Evolutionary conservation across 2,113 vertebrate species (phyloP), one percentile per base, ranked within the genome.

Genomic region (Rhea pennata): DNA sequence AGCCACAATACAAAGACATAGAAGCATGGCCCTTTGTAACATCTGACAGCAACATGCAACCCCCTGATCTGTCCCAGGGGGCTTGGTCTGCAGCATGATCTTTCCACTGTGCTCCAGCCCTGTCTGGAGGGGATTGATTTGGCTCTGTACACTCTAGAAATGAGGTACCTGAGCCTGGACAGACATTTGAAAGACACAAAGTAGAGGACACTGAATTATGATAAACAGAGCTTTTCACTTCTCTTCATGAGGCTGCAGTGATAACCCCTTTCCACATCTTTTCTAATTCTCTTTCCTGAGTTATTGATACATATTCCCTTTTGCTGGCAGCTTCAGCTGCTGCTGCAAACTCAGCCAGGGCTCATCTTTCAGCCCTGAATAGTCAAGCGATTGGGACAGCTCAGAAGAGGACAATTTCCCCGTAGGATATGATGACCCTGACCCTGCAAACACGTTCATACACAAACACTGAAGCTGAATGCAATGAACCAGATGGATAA

Each of bases 361-460:
- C 88, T 73, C 54, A 13, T 94, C 89, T 82, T 91, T 89, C 81
- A 78, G 29, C 48, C 36, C 58, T 82, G 89, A 92, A 84, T 82
- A 91, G 79, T 66, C 84, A 94, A 92, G 70, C 29, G 79, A 33
- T 64, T 36, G 17, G 77, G 92, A 91, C 92, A 96, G 84, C 66
- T 69, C 90, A 84, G 90, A 96, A 86, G 95, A 94, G 88, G 86
- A 79, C 58, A 69, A 29, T 17, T 33, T 95, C 58, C 62, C 77
- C 78, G 44, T 20, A 91, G 91, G 67, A 93, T 80, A 70, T 0
- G 1, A 76, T 73, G 62, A 33, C 86, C 48, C 80, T 66, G 48
- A 64, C 0, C 22, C 4, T 54, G 3, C 58, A 70, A 90, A 92
- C 56, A 50, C 1, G 1, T 50, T 78, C 70, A 78, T 65, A 44